Evolutionary conservation across 2,888 invertebrate genomes (phyloP).

Genomic region (Hypsopygia costalis): DNA sequence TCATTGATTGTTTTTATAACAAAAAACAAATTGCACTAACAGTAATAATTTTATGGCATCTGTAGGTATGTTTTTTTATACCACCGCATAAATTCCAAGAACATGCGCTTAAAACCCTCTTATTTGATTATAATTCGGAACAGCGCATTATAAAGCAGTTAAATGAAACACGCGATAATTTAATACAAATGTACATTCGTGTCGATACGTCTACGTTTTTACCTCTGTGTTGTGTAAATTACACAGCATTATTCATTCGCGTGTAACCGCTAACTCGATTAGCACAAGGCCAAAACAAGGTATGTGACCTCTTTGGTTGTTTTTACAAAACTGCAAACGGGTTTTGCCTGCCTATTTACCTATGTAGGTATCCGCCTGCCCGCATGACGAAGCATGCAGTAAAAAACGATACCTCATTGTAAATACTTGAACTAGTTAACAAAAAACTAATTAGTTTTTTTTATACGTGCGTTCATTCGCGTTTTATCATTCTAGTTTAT

Average conservation of each 20-base stretch:
- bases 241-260: conserved; percentile 56
- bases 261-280: conserved; percentile 68
- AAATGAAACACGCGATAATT: too few species aligned
- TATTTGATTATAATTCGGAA: neutral
- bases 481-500: neutral
- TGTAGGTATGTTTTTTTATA: too few species aligned
- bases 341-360: conserved; percentile 46
- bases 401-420: conserved; percentile 35
- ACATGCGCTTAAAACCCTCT: neutral
- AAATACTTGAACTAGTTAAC: conserved; percentile 34
- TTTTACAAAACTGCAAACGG: conserved; percentile 41
- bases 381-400: conserved; percentile 37
- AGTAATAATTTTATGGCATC: too few species aligned
- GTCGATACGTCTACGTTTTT: conserved; percentile 24
- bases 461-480: conserved; percentile 26
- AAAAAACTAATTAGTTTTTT: conserved; percentile 45
- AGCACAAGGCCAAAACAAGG: conserved; percentile 69
- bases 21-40: too few species aligned
- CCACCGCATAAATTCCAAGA: neutral
- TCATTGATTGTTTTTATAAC: too few species aligned
- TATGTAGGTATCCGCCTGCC: conserved; percentile 42
- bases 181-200: neutral
- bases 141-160: neutral
- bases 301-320: conserved; percentile 71
- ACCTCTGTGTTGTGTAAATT: conserved; percentile 53